Evolutionary conservation across 2,113 vertebrate species (phyloP).

Genomic region (Mustela nigripes): DNA sequence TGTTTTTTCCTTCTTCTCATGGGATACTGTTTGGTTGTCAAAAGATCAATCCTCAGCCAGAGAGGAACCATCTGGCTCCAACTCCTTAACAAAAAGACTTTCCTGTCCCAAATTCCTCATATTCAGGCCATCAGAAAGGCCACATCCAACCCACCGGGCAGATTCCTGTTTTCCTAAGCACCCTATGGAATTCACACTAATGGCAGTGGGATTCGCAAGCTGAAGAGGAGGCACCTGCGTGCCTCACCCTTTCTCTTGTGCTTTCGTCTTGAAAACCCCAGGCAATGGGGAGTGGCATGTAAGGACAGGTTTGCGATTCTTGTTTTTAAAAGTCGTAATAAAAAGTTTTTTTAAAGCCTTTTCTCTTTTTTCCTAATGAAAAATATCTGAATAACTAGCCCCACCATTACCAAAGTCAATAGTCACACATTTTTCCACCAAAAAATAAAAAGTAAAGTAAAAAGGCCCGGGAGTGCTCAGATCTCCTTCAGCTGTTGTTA

Average conservation of each 20-base stretch:
- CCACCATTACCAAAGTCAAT: slow-evolving; percentile 4
- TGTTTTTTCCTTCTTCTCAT: slow-evolving; percentile 13
- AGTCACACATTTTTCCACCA: neutral
- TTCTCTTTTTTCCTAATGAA: slow-evolving; percentile 53
- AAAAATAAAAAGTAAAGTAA: neutral
- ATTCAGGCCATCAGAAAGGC: slow-evolving; percentile 25
- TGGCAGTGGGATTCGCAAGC: slow-evolving; percentile 59
- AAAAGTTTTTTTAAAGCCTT: slow-evolving; percentile 65
- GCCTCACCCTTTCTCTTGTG: slow-evolving; percentile 2
- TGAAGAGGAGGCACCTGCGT: neutral
- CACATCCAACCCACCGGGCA: neutral
- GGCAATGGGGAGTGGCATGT: neutral
- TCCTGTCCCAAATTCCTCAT: slow-evolving; percentile 36
- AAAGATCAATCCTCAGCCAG: slow-evolving; percentile 3
- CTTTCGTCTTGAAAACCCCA: slow-evolving; percentile 59
- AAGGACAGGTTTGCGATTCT: neutral
- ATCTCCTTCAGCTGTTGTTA: slow-evolving; percentile 32
- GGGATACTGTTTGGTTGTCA: slow-evolving; percentile 50
- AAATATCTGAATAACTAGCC: slow-evolving; percentile 56
- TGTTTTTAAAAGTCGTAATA: slow-evolving; percentile 57
- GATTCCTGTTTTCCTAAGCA: slow-evolving; percentile 65
- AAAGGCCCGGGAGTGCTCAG: neutral
- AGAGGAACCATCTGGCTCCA: slow-evolving; percentile 33
- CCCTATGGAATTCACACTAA: slow-evolving; percentile 65
- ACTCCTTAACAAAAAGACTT: slow-evolving; percentile 28